phyloP scores from a whole-genome alignment of 1,140 invertebrate species.

The Caenorhabditis briggsae region DNA sequence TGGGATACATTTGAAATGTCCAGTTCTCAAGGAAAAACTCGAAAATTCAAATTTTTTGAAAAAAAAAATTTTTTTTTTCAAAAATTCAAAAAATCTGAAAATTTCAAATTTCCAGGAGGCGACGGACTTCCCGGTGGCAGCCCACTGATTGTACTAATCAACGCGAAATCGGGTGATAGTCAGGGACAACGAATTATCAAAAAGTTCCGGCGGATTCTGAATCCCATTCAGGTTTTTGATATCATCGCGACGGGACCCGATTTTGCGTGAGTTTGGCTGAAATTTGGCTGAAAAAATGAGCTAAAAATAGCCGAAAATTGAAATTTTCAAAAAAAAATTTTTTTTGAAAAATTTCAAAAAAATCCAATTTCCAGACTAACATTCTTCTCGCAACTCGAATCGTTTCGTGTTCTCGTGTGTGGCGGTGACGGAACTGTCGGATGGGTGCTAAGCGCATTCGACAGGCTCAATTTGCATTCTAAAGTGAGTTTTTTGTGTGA shows the following conservation, averaged over 20 bases:
- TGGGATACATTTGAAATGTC: too few species aligned
- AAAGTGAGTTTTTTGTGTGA: slow-evolving; percentile 81
- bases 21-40: too few species aligned
- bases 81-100: not conserved
- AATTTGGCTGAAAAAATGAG: slow-evolving; percentile 65
- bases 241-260: slow-evolving; percentile 88
- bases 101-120: slow-evolving; percentile 45
- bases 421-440: slow-evolving; percentile 93
- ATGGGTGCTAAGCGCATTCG: slow-evolving; percentile 93
- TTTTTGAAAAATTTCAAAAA: slow-evolving; percentile 20
- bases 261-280: slow-evolving; percentile 83
- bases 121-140: slow-evolving; percentile 78
- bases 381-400: slow-evolving; percentile 90
- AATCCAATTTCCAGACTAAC: slow-evolving; percentile 81
- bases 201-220: slow-evolving; percentile 93
- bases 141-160: slow-evolving; percentile 93
- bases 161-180: slow-evolving; percentile 97
- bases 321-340: slow-evolving; percentile 10
- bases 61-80: slow-evolving; percentile 13
- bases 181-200: slow-evolving; percentile 94
- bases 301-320: slow-evolving; percentile 79
- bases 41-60: not conserved
- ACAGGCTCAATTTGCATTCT: slow-evolving; percentile 87
- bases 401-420: slow-evolving; percentile 90
- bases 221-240: slow-evolving; percentile 97